phyloP scores from a whole-genome alignment of 2,797 vertebrate species.

The Adelosebastes latens region DNA sequence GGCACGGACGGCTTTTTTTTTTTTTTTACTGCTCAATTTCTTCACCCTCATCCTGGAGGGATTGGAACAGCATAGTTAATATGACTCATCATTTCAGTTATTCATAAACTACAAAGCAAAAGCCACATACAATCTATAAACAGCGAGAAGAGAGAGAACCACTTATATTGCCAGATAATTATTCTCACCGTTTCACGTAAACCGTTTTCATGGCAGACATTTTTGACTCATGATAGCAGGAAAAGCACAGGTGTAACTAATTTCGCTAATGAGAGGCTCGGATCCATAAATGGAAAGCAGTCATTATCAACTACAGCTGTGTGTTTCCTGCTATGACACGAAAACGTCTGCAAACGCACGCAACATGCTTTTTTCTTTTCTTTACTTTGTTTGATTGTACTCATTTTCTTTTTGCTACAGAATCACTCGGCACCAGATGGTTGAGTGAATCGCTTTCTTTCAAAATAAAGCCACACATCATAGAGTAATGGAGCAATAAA shows the following conservation, averaged over 20 bases:
- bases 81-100: background rate
- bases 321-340: background rate
- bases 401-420: background rate
- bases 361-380: background rate
- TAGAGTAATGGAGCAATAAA: background rate
- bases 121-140: background rate
- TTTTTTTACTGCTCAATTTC: background rate
- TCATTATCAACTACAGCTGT: background rate
- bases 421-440: background rate
- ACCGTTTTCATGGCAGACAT: background rate
- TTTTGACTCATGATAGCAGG: background rate
- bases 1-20: background rate
- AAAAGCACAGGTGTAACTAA: background rate
- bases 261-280: conserved; percentile 8
- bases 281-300: background rate
- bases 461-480: background rate
- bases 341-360: background rate
- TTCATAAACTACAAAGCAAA: background rate
- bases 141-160: background rate
- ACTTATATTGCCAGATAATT: background rate
- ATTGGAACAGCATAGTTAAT: background rate
- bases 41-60: background rate
- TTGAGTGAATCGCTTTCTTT: background rate
- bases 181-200: background rate
- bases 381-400: background rate